phyloP scores from a whole-genome alignment of 1,140 invertebrate genomes.

The Mya arenaria region DNA sequence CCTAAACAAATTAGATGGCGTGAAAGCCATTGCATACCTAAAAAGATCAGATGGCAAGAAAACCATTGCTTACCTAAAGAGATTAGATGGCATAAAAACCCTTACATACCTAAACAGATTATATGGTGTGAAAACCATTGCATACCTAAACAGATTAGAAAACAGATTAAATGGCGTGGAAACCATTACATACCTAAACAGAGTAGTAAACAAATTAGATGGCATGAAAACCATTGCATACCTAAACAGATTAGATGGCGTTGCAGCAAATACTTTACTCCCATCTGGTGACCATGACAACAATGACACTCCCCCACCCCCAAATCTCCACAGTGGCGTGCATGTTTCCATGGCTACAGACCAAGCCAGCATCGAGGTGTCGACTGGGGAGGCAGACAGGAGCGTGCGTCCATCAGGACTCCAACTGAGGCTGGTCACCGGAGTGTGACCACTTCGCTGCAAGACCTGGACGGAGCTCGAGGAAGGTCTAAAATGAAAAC shows the following conservation, averaged over 20 bases:
- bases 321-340: conserved; percentile 86
- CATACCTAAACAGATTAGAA: too few relatives aligned
- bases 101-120: too few relatives aligned
- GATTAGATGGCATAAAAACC: too few relatives aligned
- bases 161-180: too few relatives aligned
- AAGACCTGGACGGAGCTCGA: conserved; percentile 84
- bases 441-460: conserved; percentile 85
- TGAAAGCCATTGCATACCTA: too few relatives aligned
- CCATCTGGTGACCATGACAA: conserved; percentile 90
- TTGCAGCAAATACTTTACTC: conserved; percentile 89
- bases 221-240: too few relatives aligned
- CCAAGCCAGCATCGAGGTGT: conserved; percentile 90
- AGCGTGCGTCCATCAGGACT: conserved; percentile 84
- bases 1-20: too few relatives aligned
- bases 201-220: too few relatives aligned
- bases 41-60: too few relatives aligned
- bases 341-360: conserved; percentile 88
- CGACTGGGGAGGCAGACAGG: conserved; percentile 88
- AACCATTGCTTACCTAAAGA: too few relatives aligned
- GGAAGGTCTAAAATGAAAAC: conserved; percentile 85
- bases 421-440: conserved; percentile 92
- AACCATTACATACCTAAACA: too few relatives aligned
- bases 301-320: conserved; percentile 88
- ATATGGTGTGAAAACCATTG: too few relatives aligned
- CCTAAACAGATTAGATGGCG: conserved; percentile 90